Evolutionary conservation across 2,113 vertebrate species (phyloP).

Genomic region (Anthoscopus minutus): DNA sequence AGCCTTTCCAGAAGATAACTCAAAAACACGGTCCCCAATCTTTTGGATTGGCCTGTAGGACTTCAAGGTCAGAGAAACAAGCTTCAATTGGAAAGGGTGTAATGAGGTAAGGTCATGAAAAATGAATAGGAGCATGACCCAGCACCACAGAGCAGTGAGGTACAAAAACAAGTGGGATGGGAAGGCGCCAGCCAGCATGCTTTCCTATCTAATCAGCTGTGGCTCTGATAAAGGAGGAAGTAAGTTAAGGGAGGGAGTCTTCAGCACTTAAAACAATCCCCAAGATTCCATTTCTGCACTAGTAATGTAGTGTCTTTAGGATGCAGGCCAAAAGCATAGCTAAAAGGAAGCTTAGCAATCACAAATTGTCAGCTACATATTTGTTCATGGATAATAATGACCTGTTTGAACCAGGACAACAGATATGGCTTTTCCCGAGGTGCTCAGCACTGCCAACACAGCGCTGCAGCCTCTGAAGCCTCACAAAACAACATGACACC

Average conservation of each 20-base stretch:
- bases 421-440: background rate
- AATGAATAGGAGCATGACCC: slow-evolving; percentile 51
- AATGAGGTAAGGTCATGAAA: slow-evolving; percentile 43
- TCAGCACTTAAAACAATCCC: slow-evolving; percentile 65
- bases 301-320: slow-evolving; percentile 50
- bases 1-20: background rate
- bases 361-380: background rate
- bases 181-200: slow-evolving; percentile 64
- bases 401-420: background rate
- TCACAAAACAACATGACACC: background rate
- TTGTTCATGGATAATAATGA: background rate
- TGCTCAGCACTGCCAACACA: background rate
- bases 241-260: slow-evolving; percentile 54
- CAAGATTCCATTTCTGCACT: slow-evolving; percentile 28
- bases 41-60: background rate
- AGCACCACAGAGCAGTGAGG: background rate
- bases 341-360: slow-evolving; percentile 14
- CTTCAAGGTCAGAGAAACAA: slow-evolving; percentile 39
- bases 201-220: slow-evolving; percentile 70
- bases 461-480: rapidly evolving
- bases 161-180: slow-evolving; percentile 66
- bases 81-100: slow-evolving; percentile 21
- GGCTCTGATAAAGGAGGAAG: slow-evolving; percentile 73
- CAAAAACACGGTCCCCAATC: background rate
- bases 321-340: slow-evolving; percentile 41